Conservation (phyloP, 1,140 invertebrate genomes). For the Hesperophylax magnus region DNA sequence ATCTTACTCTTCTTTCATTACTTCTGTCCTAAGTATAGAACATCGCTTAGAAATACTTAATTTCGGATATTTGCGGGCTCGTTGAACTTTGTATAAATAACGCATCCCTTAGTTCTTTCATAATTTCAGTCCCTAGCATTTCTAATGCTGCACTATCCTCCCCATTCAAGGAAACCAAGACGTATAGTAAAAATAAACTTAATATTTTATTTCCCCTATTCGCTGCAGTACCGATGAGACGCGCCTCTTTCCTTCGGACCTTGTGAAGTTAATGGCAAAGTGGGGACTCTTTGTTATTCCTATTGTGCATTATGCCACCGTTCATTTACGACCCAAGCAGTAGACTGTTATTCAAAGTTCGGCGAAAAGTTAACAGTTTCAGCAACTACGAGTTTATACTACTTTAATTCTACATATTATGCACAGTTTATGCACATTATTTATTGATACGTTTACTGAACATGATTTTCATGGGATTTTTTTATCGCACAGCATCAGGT, state of each 20-base stretch:
- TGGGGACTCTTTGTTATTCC: slow-evolving; percentile 2
- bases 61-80: no score
- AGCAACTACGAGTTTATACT: background rate
- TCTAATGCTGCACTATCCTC: background rate
- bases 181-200: background rate
- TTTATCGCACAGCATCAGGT: no score
- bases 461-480: no score
- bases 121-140: background rate
- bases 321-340: slow-evolving; percentile 28
- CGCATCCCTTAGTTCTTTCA: no score
- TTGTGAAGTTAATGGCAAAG: background rate
- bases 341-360: slow-evolving; percentile 30
- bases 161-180: slow-evolving; percentile 1
- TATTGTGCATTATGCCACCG: slow-evolving; percentile 32
- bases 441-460: no score
- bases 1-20: no score
- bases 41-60: no score
- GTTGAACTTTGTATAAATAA: no score
- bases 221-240: background rate
- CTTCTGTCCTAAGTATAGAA: no score
- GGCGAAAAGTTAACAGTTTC: background rate
- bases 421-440: no score
- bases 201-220: background rate
- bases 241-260: background rate
- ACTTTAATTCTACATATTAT: no score